A percentile compares a stretch with the other conserved stretches of the same genome.
Conservation (phyloP, 2,797 vertebrate genomes). For the Aphelocoma californica region DNA sequence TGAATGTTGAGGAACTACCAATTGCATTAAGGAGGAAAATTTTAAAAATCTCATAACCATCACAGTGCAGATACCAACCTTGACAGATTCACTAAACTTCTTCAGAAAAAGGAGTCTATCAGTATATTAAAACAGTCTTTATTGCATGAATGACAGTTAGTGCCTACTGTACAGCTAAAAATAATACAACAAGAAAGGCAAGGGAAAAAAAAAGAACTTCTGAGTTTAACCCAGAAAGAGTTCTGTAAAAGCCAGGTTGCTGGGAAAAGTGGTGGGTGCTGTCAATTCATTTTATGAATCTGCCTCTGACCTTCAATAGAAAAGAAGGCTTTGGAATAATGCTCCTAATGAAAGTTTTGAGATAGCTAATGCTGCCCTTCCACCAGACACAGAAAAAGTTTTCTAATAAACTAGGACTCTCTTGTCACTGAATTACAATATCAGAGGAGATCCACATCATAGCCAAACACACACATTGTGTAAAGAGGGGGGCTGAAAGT, state of each 20-base stretch:
- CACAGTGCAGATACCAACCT: background rate
- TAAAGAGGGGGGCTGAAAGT: background rate
- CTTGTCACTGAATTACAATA: background rate
- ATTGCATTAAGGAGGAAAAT: background rate
- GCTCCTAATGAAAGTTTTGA: background rate
- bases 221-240: background rate
- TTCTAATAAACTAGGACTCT: background rate
- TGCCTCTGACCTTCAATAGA: background rate
- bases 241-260: background rate
- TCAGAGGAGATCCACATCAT: accelerated
- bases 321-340: background rate
- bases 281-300: background rate
- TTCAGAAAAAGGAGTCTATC: background rate
- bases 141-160: background rate
- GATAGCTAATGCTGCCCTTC: background rate
- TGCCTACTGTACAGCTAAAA: background rate
- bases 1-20: background rate
- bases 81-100: background rate
- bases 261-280: background rate
- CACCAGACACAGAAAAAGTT: background rate
- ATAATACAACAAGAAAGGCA: background rate
- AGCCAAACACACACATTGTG: background rate
- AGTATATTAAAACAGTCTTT: background rate
- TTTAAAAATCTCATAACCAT: background rate
- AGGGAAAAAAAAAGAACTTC: background rate